A percentile compares a stretch with the other conserved stretches of the same genome.
phyloP scores from a whole-genome alignment of 2,113 vertebrate species.

The Engystomops pustulosus region DNA sequence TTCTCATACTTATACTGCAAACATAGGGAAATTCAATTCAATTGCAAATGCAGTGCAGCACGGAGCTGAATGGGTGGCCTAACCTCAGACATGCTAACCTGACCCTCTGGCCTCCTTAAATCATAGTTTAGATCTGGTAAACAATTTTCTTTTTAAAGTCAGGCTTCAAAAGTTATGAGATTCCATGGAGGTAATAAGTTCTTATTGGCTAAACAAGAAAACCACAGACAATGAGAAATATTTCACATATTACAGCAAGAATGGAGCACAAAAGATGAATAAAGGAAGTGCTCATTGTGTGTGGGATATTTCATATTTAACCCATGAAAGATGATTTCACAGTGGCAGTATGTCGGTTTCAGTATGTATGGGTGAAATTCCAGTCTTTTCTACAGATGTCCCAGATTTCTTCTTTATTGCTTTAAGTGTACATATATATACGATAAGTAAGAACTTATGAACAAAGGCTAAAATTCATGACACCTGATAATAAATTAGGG shows the following conservation, averaged over 20 bases:
- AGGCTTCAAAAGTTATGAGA: conserved; percentile 27
- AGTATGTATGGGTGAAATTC: conserved; percentile 7
- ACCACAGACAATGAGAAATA: conserved; percentile 44
- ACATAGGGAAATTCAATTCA: background rate
- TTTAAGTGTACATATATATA: background rate
- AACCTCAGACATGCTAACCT: conserved; percentile 47
- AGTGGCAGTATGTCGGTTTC: background rate
- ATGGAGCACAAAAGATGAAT: background rate
- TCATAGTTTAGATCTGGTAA: conserved; percentile 50
- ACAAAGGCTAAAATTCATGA: conserved; percentile 13
- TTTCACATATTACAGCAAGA: background rate
- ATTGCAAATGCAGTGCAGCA: background rate
- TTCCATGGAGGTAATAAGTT: background rate
- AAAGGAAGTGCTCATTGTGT: conserved; percentile 3
- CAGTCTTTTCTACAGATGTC: conserved; percentile 17
- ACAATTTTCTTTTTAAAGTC: conserved; percentile 41
- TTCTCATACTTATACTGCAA: too few species aligned
- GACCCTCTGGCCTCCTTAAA: conserved; percentile 38
- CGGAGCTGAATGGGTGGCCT: conserved; percentile 37
- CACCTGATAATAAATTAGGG: background rate
- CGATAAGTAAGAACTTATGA: background rate
- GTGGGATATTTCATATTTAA: conserved; percentile 36
- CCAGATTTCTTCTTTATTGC: conserved; percentile 32
- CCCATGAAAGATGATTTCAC: conserved; percentile 39
- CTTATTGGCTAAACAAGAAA: conserved; percentile 46